Evolutionary conservation across 1,140 invertebrate species (phyloP).

Genomic region (Conus betulinus): DNA sequence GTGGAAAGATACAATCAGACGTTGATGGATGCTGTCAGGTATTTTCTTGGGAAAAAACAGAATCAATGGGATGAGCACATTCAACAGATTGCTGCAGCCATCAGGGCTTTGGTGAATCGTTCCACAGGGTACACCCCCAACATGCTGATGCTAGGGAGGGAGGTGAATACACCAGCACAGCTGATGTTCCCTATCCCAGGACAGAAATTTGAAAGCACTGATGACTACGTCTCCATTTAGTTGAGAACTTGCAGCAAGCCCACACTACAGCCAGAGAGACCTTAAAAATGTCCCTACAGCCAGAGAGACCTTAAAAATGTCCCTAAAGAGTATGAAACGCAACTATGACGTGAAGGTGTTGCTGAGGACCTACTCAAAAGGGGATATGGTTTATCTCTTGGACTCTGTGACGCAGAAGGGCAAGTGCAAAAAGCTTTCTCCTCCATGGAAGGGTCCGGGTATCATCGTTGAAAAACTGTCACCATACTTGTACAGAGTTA

Average conservation of each 20-base stretch:
- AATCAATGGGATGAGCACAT: slow-evolving; percentile 44
- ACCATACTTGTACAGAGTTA: neutral
- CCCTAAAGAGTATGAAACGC: neutral
- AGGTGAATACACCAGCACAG: slow-evolving; percentile 33
- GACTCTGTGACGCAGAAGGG: neutral
- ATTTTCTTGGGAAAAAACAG: slow-evolving; percentile 32
- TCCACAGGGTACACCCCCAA: slow-evolving; percentile 44
- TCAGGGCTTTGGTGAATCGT: slow-evolving; percentile 24
- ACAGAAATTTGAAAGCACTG: neutral
- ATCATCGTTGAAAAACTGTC: neutral
- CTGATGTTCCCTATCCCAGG: neutral
- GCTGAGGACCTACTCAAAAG: neutral
- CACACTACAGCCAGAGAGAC: neutral
- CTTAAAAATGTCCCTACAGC: neutral
- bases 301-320: neutral
- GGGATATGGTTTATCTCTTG: slow-evolving; percentile 3
- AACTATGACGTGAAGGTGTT: neutral
- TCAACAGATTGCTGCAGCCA: slow-evolving; percentile 27
- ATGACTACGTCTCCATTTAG: slow-evolving; percentile 3
- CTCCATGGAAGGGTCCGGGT: slow-evolving; percentile 10
- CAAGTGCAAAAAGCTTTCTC: neutral
- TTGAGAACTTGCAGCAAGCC: neutral
- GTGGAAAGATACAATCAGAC: slow-evolving; percentile 45
- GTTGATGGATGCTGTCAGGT: slow-evolving; percentile 34
- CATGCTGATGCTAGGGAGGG: slow-evolving; percentile 44